Base-by-base conservation (phyloP, 2,888 invertebrate species). In the Temnothorax ravouxi region DNA sequence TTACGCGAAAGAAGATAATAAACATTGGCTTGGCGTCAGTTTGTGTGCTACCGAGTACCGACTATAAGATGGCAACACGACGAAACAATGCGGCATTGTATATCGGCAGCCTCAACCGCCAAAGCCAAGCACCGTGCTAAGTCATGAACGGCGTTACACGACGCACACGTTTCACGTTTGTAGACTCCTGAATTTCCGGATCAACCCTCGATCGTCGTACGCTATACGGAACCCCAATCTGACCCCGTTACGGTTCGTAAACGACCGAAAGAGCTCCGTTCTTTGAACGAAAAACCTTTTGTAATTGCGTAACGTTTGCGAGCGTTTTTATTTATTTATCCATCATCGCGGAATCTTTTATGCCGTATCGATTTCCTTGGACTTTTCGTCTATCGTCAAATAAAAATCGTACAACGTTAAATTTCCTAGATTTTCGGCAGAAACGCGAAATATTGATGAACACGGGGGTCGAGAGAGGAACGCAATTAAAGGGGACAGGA, bases 71-170 rank as follows among this genome's bases (percentile, higher is more conserved):
- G 91, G 91, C 91, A 85, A 90, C 90, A 90, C 90, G 91, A 90
- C 91, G 91, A 93, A 92, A 94, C 94, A 94, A 94, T 94, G 93
- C 94, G 82, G 93, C 93, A 94, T 94, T 94, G 94, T 93, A 38
- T 61, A 92, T 91, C 88, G 90, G 90, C 92, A 91, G 90, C 89
- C 91, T 91, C 89, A 88, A 88, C 92, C 89, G 67, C 56, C 64
- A 64, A 91, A 91, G 91, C 90, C 87, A 72, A 41, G 83, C 85
- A 88, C 87, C 89, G 90, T 87, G 90, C 87, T 89, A 90, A 90
- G 88, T 90, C 90, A 87, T 90, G 90, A 88, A 87, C 87, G 75
- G 85, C 86, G 84, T 86, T 88, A 84, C 87, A 84, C 88, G 71
- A 47, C 83, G 54, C 62, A 83, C 85, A 83, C 85, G 34, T 34